Percentiles rank a stretch among this genome's conserved stretches.
phyloP scores from a whole-genome alignment of 2,888 invertebrate genomes.

The Melinaea marsaeus region DNA sequence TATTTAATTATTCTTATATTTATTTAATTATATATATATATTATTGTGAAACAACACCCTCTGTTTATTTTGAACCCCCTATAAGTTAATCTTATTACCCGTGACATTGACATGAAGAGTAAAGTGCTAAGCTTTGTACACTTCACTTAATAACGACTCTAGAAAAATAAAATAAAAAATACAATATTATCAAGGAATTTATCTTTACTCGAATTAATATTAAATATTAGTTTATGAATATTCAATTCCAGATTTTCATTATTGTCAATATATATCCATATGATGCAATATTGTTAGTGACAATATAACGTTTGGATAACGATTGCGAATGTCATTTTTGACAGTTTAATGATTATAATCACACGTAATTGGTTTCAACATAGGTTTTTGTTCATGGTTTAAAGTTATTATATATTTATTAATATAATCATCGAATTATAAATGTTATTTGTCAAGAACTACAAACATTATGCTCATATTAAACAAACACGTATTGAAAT shows the following conservation, averaged over 20 bases:
- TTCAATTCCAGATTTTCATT: not conserved
- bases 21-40: no score
- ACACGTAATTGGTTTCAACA: constrained; percentile 9
- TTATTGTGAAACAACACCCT: no score
- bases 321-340: constrained; percentile 26
- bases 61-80: not conserved
- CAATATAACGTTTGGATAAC: constrained; percentile 20
- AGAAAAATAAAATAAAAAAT: no score
- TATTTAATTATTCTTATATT: no score
- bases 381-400: not conserved
- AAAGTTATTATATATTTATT: not conserved
- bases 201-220: no score
- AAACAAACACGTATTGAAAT: no score
- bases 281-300: constrained; percentile 15
- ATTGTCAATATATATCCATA: constrained; percentile 1
- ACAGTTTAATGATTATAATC: constrained; percentile 22
- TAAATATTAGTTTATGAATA: no score
- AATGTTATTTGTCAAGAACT: not conserved
- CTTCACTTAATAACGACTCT: no score
- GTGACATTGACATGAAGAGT: no score
- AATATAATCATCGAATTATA: not conserved
- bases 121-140: no score
- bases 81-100: constrained; percentile 5
- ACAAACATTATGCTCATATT: no score
- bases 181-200: no score